These are phyloP conservation scores for Parotocinclus haroldoi DNA, from an alignment of 2,797 vertebrate species.

Conservation along the genomic window DNA sequence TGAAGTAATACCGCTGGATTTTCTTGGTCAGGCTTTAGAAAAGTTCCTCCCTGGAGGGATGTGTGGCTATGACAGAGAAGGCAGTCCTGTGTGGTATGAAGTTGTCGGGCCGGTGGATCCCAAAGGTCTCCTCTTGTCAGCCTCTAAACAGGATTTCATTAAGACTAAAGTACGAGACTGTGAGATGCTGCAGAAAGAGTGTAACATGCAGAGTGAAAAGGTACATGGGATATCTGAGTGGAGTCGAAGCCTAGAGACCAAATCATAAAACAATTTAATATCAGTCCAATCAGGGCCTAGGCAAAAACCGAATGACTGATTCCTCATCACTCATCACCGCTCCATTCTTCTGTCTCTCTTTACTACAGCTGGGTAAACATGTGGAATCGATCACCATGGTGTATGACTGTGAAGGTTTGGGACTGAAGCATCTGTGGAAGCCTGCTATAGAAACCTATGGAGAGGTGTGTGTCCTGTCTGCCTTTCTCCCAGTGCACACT, in stretches of 20 bases:
- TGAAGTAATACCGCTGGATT: too few relatives aligned
- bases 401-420: conserved; percentile 91
- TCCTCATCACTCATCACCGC: not conserved
- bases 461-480: conserved; percentile 79
- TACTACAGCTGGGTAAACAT: conserved; percentile 79
- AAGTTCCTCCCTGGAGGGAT: conserved; percentile 87
- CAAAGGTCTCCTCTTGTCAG: conserved; percentile 89
- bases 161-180: conserved; percentile 92
- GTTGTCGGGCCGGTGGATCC: conserved; percentile 88
- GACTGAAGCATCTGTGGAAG: conserved; percentile 93
- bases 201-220: conserved; percentile 74
- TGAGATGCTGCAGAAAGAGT: conserved; percentile 77
- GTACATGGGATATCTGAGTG: too few relatives aligned
- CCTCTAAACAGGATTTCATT: conserved; percentile 91
- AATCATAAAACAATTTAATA: too few relatives aligned
- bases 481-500: too few relatives aligned
- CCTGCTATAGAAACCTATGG: conserved; percentile 87
- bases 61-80: conserved; percentile 87
- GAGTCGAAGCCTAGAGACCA: too few relatives aligned
- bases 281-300: too few relatives aligned
- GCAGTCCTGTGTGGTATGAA: conserved; percentile 89
- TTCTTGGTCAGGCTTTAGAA: conserved; percentile 70
- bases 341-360: not conserved
- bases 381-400: conserved; percentile 88
- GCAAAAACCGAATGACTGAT: too few relatives aligned